Evolutionary conservation across 2,888 invertebrate species (phyloP).

Genomic region (Ochropleura leucogaster): DNA sequence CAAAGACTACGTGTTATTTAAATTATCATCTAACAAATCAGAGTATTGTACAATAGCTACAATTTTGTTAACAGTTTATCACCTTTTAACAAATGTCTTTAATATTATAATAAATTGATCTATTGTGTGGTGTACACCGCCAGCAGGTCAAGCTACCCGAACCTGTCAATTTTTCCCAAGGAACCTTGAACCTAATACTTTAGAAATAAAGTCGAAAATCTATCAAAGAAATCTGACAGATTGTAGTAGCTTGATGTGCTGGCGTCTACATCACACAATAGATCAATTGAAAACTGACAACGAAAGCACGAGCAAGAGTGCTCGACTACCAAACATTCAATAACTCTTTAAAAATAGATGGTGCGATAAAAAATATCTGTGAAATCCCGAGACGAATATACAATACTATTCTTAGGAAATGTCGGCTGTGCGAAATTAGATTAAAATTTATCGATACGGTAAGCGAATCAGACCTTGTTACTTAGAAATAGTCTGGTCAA

Average conservation of each 20-base stretch:
- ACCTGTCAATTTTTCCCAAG: too few species aligned
- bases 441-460: slow-evolving; percentile 49
- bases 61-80: slow-evolving; percentile 27
- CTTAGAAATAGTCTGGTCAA: slow-evolving; percentile 31
- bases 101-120: slow-evolving; percentile 40
- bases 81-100: slow-evolving; percentile 22
- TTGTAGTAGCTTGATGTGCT: too few species aligned
- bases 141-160: too few species aligned
- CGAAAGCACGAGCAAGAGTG: not conserved
- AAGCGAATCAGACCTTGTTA: slow-evolving; percentile 30
- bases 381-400: slow-evolving; percentile 43
- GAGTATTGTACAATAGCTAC: slow-evolving; percentile 16
- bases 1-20: slow-evolving; percentile 4
- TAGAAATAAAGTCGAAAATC: too few species aligned
- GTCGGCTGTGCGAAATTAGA: slow-evolving; percentile 49
- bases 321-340: slow-evolving; percentile 2
- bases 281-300: not conserved
- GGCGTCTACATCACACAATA: not conserved
- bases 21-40: slow-evolving; percentile 41
- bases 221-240: too few species aligned
- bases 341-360: slow-evolving; percentile 30
- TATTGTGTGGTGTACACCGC: slow-evolving; percentile 39
- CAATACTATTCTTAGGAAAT: slow-evolving; percentile 46
- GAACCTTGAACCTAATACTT: too few species aligned
- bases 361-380: slow-evolving; percentile 40